phyloP scores from a whole-genome alignment of 2,797 vertebrate species.

The Poecilia gillii region DNA sequence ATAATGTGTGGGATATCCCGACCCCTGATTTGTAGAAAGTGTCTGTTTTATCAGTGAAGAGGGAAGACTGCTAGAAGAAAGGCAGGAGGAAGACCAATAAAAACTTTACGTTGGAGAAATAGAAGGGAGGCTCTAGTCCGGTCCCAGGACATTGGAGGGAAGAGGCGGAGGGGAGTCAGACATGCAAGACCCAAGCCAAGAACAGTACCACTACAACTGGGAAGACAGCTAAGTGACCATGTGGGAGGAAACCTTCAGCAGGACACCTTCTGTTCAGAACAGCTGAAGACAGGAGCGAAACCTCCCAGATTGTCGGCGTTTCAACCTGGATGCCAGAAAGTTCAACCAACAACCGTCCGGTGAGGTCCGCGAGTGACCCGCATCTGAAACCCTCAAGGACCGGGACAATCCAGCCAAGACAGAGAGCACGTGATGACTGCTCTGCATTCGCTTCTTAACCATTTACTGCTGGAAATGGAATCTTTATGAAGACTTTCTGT shows the following conservation, averaged over 20 bases:
- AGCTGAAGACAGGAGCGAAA: slow-evolving; percentile 1
- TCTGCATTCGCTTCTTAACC: slow-evolving; percentile 4
- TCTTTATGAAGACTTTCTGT: background rate
- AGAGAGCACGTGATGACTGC: slow-evolving; percentile 15
- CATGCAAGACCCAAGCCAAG: slow-evolving; percentile 1
- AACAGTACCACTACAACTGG: slow-evolving; percentile 12
- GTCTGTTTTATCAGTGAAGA: slow-evolving; percentile 10
- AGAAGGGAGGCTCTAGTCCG: slow-evolving; percentile 20
- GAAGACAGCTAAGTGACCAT: background rate
- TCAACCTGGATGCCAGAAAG: slow-evolving; percentile 6
- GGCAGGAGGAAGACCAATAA: slow-evolving; percentile 38
- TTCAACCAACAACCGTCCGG: background rate
- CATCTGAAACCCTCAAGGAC: slow-evolving; percentile 8
- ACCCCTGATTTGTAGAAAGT: slow-evolving; percentile 8
- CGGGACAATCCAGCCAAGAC: background rate
- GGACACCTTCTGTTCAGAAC: slow-evolving; percentile 8
- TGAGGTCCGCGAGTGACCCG: slow-evolving; percentile 12
- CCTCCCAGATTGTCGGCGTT: background rate
- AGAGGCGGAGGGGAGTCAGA: slow-evolving; percentile 15
- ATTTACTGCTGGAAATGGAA: slow-evolving; percentile 4
- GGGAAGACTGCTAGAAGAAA: background rate
- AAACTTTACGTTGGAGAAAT: slow-evolving; percentile 10
- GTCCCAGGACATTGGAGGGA: slow-evolving; percentile 13
- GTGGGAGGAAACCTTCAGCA: slow-evolving; percentile 19
- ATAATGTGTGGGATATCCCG: background rate